Conservation (phyloP, 2,888 invertebrate genomes). For the Acanthoscelides obtectus region DNA sequence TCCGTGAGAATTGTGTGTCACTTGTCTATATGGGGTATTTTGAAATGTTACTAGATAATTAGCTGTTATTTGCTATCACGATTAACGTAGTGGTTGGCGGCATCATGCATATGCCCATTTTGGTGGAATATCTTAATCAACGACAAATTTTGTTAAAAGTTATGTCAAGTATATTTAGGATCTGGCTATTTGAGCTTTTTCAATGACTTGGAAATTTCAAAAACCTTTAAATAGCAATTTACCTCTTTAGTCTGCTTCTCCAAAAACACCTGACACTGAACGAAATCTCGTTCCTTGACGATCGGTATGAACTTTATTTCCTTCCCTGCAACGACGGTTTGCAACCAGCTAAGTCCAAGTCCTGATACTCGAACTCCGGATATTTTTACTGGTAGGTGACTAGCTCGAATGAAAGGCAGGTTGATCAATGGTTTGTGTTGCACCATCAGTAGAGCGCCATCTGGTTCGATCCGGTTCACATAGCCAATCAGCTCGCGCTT, state of each 20-base stretch:
- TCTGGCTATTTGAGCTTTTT: too few relatives aligned
- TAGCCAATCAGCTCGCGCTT: conserved; percentile 41
- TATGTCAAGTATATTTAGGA: too few relatives aligned
- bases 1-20: too few relatives aligned
- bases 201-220: too few relatives aligned
- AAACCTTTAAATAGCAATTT: too few relatives aligned
- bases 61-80: too few relatives aligned
- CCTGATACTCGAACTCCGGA: conserved; percentile 49
- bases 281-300: conserved; percentile 42
- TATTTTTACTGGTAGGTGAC: conserved; percentile 51
- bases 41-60: too few relatives aligned
- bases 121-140: too few relatives aligned
- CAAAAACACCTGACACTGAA: conserved; percentile 48
- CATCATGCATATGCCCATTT: too few relatives aligned
- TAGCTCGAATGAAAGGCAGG: conserved; percentile 31
- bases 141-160: too few relatives aligned
- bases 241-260: conserved; percentile 36
- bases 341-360: conserved; percentile 50
- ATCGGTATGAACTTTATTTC: conserved; percentile 47
- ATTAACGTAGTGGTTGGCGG: too few relatives aligned
- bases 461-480: conserved; percentile 45
- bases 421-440: conserved; percentile 45
- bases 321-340: conserved; percentile 43
- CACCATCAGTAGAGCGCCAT: conserved; percentile 43
- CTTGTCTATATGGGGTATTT: too few relatives aligned